Percentiles rank a stretch among this genome's conserved stretches.
These are phyloP conservation scores for Scolanthus callimorphus DNA, from an alignment of 92 coral and sea anemone species.

Conservation along the genomic window DNA sequence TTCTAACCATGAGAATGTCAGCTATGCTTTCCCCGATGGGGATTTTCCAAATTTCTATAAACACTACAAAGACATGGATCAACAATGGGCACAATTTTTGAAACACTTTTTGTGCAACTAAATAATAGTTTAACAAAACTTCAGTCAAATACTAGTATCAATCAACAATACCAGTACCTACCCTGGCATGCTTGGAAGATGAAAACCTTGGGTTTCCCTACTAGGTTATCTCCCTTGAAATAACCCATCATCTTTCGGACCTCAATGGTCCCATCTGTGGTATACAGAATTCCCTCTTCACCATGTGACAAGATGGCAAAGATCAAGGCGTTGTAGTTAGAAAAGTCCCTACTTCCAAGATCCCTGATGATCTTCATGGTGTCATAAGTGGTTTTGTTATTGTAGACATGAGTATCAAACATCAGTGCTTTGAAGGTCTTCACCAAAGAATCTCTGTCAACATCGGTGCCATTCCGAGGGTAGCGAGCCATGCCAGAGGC, in stretches of 20 bases:
- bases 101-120: too few species aligned
- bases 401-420: conserved; percentile 51
- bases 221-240: conserved; percentile 58
- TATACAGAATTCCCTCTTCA: conserved; percentile 76
- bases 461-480: conserved; percentile 83
- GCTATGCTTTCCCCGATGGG: too few species aligned
- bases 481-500: conserved; percentile 71
- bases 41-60: too few species aligned
- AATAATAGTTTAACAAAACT: too few species aligned
- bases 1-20: too few species aligned
- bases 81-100: too few species aligned
- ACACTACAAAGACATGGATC: too few species aligned
- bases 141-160: too few species aligned
- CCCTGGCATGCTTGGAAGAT: conserved; percentile 93
- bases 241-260: conserved; percentile 49
- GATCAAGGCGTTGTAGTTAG: conserved; percentile 53
- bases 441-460: conserved; percentile 65
- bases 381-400: conserved; percentile 50
- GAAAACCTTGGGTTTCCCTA: conserved; percentile 81
- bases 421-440: conserved; percentile 32
- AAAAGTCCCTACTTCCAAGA: conserved; percentile 43
- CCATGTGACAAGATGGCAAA: conserved; percentile 75
- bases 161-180: too few species aligned
- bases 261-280: conserved; percentile 76
- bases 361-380: conserved; percentile 44